Conservation (phyloP, 2,888 invertebrate genomes). For the Prionchulus punctatus region DNA sequence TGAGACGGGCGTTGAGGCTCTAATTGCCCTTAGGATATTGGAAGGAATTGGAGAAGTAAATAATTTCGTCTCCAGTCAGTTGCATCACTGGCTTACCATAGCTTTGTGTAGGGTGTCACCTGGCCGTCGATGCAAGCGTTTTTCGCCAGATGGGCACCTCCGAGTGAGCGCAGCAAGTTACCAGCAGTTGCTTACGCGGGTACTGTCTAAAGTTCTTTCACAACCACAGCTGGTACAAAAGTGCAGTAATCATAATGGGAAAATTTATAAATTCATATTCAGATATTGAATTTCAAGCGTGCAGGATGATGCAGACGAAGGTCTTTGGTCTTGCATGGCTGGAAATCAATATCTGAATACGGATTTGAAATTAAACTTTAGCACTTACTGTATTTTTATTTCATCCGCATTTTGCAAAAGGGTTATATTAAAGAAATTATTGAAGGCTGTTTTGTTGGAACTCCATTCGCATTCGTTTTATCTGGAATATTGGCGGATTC, state of each 20-base stretch:
- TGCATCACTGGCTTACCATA: neutral
- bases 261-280: no score
- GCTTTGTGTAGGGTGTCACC: slow-evolving; percentile 20
- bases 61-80: neutral
- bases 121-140: slow-evolving; percentile 27
- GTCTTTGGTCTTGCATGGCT: neutral
- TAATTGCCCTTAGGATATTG: slow-evolving; percentile 20
- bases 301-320: no score
- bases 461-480: slow-evolving; percentile 33
- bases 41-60: neutral
- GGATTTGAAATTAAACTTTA: no score
- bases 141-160: slow-evolving; percentile 25
- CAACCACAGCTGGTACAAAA: no score
- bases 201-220: neutral
- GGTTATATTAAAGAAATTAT: slow-evolving; percentile 13
- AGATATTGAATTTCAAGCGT: no score
- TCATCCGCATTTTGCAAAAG: neutral
- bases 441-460: slow-evolving; percentile 21
- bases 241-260: no score
- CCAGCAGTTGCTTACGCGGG: slow-evolving; percentile 22
- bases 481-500: slow-evolving; percentile 32
- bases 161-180: slow-evolving; percentile 22
- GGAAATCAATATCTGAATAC: no score
- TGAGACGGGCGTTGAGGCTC: slow-evolving; percentile 12
- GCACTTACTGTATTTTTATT: no score